Conservation (phyloP, 2,113 vertebrate genomes). For the Smithornis capensis region DNA sequence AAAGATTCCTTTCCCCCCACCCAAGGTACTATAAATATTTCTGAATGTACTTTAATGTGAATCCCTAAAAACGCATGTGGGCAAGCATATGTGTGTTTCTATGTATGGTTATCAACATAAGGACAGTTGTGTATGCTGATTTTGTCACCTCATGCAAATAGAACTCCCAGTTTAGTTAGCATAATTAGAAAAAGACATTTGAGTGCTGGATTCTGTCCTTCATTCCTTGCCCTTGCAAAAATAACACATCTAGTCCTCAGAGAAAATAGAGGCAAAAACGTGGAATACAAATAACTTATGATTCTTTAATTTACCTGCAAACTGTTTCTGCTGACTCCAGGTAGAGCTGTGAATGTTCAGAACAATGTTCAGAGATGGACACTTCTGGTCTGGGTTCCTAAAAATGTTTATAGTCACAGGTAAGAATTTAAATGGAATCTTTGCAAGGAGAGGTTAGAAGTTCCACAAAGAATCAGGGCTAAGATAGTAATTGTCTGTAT, state of each 20-base stretch:
- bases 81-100: slow-evolving; percentile 14
- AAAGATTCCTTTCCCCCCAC: background rate
- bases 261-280: background rate
- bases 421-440: background rate
- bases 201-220: slow-evolving; percentile 11
- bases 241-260: background rate
- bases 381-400: background rate
- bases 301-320: background rate
- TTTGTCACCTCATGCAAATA: slow-evolving; percentile 46
- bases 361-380: background rate
- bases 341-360: background rate
- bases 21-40: background rate
- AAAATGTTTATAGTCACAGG: background rate
- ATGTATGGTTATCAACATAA: background rate
- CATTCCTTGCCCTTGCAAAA: background rate
- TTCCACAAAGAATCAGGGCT: background rate
- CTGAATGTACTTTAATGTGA: background rate
- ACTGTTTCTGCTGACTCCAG: background rate
- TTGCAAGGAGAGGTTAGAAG: background rate
- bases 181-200: slow-evolving; percentile 24
- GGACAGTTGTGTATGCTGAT: background rate
- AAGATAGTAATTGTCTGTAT: background rate
- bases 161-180: slow-evolving; percentile 13
- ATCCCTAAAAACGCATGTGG: background rate
- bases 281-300: background rate